Conservation (phyloP, 2,113 vertebrate genomes). For the Apteryx owenii region DNA sequence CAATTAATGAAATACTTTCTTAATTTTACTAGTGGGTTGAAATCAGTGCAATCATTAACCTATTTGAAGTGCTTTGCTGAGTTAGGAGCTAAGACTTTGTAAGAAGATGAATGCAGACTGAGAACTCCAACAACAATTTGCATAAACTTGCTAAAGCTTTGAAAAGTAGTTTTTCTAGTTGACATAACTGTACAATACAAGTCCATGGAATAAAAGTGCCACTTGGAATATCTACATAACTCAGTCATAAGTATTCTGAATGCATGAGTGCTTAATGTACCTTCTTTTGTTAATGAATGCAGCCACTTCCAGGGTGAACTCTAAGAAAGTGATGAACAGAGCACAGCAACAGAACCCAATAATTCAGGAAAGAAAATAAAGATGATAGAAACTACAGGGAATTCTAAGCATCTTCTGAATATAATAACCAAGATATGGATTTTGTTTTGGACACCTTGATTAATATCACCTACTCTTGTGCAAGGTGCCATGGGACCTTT, state of each 20-base stretch:
- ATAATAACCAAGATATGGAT: not conserved
- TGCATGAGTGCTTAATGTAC: not conserved
- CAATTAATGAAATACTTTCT: conserved; percentile 8
- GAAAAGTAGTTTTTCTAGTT: not conserved
- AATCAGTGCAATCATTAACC: conserved; percentile 49
- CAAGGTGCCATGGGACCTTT: not conserved
- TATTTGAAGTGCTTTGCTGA: conserved; percentile 40
- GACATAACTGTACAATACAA: not conserved
- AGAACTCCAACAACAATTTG: not conserved
- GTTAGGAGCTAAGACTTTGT: conserved; percentile 6
- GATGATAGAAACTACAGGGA: not conserved
- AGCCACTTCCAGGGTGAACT: not conserved
- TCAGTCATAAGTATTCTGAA: not conserved
- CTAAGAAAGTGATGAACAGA: not conserved
- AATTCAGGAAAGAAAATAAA: conserved; percentile 11
- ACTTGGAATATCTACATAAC: not conserved
- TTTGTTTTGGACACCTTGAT: conserved; percentile 14
- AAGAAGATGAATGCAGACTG: conserved; percentile 4
- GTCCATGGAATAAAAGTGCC: not conserved
- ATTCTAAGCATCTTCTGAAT: not conserved
- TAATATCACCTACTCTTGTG: not conserved
- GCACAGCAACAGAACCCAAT: not conserved
- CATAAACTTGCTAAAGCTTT: not conserved
- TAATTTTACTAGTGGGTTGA: conserved; percentile 33
- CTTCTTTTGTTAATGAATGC: not conserved